phyloP scores from a whole-genome alignment of 2,113 vertebrate genomes.

The Ctenodactylus gundi region DNA sequence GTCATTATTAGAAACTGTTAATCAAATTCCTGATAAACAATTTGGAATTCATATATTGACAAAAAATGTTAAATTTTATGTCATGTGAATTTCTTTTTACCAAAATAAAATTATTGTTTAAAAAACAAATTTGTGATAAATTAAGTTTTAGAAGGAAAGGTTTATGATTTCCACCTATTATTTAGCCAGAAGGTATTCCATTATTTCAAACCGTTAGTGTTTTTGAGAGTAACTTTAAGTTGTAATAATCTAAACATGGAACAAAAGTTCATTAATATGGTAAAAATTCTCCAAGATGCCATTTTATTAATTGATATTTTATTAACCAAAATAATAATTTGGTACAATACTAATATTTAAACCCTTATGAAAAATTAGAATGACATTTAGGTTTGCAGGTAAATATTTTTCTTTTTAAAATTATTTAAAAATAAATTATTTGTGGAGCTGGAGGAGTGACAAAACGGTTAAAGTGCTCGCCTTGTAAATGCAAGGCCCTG shows the following conservation, averaged over 20 bases:
- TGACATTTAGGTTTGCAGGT: not conserved
- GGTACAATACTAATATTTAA: not conserved
- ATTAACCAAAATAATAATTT: not conserved
- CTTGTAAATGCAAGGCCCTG: too few species aligned
- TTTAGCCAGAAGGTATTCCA: not conserved
- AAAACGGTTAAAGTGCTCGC: too few species aligned
- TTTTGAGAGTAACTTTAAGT: conserved; percentile 11
- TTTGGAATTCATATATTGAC: too few species aligned
- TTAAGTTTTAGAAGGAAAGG: conserved; percentile 10
- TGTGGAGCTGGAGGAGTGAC: too few species aligned
- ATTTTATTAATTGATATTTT: not conserved
- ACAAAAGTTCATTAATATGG: not conserved
- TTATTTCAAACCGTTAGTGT: conserved; percentile 12
- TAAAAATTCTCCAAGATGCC: conserved; percentile 9
- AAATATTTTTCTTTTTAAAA: too few species aligned
- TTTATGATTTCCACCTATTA: not conserved
- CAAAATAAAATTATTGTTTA: too few species aligned
- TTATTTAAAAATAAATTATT: too few species aligned
- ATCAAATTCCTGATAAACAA: not conserved
- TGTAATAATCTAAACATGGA: not conserved
- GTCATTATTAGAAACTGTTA: conserved; percentile 8
- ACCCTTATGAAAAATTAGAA: not conserved
- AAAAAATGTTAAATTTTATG: too few species aligned
- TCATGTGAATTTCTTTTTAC: too few species aligned
- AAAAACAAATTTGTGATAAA: too few species aligned